Base-by-base conservation (phyloP, 1,140 invertebrate genomes). In the Yoshiicerus persimilis region DNA sequence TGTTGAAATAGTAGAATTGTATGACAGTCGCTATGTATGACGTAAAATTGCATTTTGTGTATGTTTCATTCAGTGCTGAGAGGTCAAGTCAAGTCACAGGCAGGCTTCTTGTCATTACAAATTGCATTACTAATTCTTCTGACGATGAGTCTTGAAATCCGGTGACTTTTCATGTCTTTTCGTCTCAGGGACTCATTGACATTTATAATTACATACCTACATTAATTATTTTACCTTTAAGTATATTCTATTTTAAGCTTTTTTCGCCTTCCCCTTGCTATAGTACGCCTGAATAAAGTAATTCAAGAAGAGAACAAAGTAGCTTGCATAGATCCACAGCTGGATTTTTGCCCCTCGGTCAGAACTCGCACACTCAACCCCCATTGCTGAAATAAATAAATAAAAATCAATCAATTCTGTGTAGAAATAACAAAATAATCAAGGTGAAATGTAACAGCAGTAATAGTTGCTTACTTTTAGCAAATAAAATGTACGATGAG, bases 401-500 rank as follows among this genome's bases (percentile, higher is more conserved):
- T 4, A 47, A 47, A 8, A 9, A 36, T 38, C 2, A 38, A 23
- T 34, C 4, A 30, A 36, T 3, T 34, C 16, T 5, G 41, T 25
- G 16, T 41, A 39, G 10, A 11, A 25, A 86, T 9, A 32, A 13
- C 11, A 47, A 36, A 36, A 77, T 27, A 5, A 11, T n/a, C n/a
- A n/a, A n/a, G n/a, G n/a, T n/a, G n/a, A n/a, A n/a, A n/a, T n/a
- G n/a, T n/a, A n/a, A n/a, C n/a, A n/a, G n/a, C n/a, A n/a, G n/a
- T n/a, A n/a, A n/a, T n/a, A n/a, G n/a, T n/a, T n/a, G 86, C 84
- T 86, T 41, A 88, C 87, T 56, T 64, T 41, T 66, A 27, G 86
- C 66, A 5, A 30, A 30, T 3, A 84, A 25, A 41, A 64, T 41
- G 32, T 88, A 88, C 8, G 77, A 9, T 25, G 85, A 86, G 23